Conservation (phyloP, 2,113 vertebrate species). For the Platichthys stellatus region DNA sequence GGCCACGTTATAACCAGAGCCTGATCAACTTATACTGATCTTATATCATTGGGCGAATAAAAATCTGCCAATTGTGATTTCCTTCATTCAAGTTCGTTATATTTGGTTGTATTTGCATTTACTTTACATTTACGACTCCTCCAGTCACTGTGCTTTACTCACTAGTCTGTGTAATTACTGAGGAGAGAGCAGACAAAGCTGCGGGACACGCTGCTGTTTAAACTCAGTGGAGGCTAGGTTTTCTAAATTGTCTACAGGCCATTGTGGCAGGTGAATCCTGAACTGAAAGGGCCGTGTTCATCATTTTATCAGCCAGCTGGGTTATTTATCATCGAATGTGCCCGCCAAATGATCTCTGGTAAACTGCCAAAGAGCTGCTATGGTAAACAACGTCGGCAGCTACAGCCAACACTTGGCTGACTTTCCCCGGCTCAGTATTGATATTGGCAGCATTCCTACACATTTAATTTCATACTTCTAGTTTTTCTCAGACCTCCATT, state of each 20-base stretch:
- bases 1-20: no score
- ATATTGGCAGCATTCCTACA: constrained; percentile 48
- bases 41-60: no score
- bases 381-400: constrained; percentile 50
- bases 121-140: neutral
- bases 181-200: constrained; percentile 1
- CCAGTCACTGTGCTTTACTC: neutral
- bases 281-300: constrained; percentile 40
- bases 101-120: no score
- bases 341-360: constrained; percentile 56
- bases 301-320: constrained; percentile 38
- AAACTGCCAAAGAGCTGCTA: constrained; percentile 49
- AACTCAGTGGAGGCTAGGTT: constrained; percentile 6
- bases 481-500: constrained; percentile 9
- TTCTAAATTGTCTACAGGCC: constrained; percentile 2
- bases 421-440: constrained; percentile 12
- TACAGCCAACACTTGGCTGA: constrained; percentile 52
- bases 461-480: constrained; percentile 28
- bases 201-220: neutral
- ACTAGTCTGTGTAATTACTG: constrained; percentile 12
- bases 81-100: no score
- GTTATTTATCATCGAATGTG: constrained; percentile 49
- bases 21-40: no score
- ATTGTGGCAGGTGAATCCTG: constrained; percentile 42
- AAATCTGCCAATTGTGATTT: no score